phyloP scores from a whole-genome alignment of 1,140 invertebrate species.

The Pristionchus pacificus region DNA sequence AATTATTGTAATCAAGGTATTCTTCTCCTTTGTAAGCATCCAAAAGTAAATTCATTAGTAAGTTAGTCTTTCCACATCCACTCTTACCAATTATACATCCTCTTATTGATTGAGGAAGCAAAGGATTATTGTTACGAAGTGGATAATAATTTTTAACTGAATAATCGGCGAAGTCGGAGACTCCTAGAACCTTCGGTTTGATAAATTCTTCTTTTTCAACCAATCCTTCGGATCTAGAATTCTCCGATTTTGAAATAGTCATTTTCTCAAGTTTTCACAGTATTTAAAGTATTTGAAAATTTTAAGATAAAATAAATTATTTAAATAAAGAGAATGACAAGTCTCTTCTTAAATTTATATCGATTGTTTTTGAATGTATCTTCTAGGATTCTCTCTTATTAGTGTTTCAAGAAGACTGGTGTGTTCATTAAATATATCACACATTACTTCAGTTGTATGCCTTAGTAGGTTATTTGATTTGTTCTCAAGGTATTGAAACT shows the following conservation, averaged over 20 bases:
- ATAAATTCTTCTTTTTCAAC: too few relatives aligned
- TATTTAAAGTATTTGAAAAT: too few relatives aligned
- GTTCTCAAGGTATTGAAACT: slow-evolving; percentile 31
- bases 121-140: slow-evolving; percentile 22
- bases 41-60: slow-evolving; percentile 37
- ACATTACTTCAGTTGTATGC: slow-evolving; percentile 25
- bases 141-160: slow-evolving; percentile 24
- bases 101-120: slow-evolving; percentile 24
- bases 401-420: slow-evolving; percentile 34
- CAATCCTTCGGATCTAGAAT: too few relatives aligned
- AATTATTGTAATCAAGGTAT: slow-evolving; percentile 39
- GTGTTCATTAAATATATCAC: slow-evolving; percentile 38
- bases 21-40: slow-evolving; percentile 20
- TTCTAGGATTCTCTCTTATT: slow-evolving; percentile 20
- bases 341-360: too few relatives aligned
- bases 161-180: slow-evolving; percentile 16
- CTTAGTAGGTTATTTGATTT: slow-evolving; percentile 22
- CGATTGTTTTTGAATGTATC: slow-evolving; percentile 22
- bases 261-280: too few relatives aligned
- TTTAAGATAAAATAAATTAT: too few relatives aligned
- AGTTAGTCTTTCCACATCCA: slow-evolving; percentile 29
- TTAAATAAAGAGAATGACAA: too few relatives aligned
- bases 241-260: too few relatives aligned
- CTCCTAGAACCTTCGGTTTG: too few relatives aligned
- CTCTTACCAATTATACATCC: slow-evolving; percentile 27